Conservation (phyloP, 1,140 invertebrate genomes). For the Uloborus diversus region DNA sequence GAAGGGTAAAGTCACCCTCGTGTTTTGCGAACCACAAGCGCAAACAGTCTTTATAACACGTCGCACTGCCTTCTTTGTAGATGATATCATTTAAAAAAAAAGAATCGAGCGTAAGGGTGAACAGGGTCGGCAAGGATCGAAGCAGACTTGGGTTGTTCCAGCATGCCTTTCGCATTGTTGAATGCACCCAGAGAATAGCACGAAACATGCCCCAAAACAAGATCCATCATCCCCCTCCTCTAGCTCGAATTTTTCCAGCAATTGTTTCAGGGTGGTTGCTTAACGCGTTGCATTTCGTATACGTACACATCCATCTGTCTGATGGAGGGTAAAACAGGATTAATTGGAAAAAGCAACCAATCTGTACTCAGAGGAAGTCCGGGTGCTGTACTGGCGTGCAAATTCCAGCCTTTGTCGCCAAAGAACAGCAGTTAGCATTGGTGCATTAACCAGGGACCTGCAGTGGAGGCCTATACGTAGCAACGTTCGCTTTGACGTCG, state of each 20-base stretch:
- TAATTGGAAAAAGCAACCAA: not conserved
- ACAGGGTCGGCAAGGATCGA: not conserved
- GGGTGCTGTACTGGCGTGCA: not conserved
- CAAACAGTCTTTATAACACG: not conserved
- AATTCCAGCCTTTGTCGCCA: not conserved
- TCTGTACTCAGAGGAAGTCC: not conserved
- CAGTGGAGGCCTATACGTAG: not conserved
- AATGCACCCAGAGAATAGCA: constrained; percentile 13
- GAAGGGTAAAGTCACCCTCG: not conserved
- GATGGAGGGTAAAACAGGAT: not conserved
- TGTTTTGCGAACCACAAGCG: not conserved
- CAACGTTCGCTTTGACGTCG: not conserved
- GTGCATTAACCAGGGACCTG: not conserved
- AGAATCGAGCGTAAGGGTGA: not conserved
- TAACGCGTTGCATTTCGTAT: not conserved
- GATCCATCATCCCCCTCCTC: not conserved
- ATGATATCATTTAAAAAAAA: not conserved
- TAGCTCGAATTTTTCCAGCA: not conserved
- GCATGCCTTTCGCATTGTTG: not conserved
- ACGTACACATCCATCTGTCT: constrained; percentile 5
- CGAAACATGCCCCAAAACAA: not conserved
- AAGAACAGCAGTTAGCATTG: not conserved
- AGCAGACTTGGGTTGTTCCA: not conserved
- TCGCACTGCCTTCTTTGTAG: not conserved
- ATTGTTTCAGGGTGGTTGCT: not conserved